Base-by-base conservation (phyloP, 2,888 invertebrate genomes). In the Metalampra italica region DNA sequence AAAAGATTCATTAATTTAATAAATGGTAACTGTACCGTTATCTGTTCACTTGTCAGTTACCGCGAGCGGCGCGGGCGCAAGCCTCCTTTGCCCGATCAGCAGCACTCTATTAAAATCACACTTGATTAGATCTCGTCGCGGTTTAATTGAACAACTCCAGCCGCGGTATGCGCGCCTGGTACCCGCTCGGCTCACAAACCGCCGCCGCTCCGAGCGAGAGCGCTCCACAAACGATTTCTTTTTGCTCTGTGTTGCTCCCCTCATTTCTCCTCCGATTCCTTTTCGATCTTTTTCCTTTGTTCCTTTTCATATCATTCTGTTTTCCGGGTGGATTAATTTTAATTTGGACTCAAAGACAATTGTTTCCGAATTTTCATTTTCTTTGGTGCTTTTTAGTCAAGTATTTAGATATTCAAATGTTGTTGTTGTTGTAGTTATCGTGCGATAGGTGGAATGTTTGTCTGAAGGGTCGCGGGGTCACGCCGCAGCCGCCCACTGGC, bases 271-370 rank as follows among this genome's bases (percentile, higher is more conserved):
- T 74, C 68, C 66, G 64, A 73, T 76, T 79, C 75, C 69, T 75
- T 74, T 81, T 81, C 64, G 70, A 67, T 66, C 72, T 74, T 71
- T 74, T 75, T 68, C 67, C 72, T 80, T 78, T 80, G 75, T 76
- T 66, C 67, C 71, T 74, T 81, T 83, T 84, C 80, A 82, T 84
- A 82, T 82, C 75, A 76, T 79, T 76, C 78, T 78, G 78, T 81
- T 81, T 82, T 83, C 75, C 79, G 76, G 76, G 56, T 82, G 81
- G 75, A 78, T 84, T 82, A 78, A 78, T 84, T 83, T 83, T 79
- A 82, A 85, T 85, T 82, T 77, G 56, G 68, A 75, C 75, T 75
- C 76, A 75, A 76, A 74, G 74, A 60, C 60, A 66, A 60, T 64
- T 68, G 54, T 11, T 34, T 34, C 11, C 11, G 9, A 9, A 9